Base-by-base conservation (phyloP, 2,113 vertebrate genomes). In the Chionis minor region DNA sequence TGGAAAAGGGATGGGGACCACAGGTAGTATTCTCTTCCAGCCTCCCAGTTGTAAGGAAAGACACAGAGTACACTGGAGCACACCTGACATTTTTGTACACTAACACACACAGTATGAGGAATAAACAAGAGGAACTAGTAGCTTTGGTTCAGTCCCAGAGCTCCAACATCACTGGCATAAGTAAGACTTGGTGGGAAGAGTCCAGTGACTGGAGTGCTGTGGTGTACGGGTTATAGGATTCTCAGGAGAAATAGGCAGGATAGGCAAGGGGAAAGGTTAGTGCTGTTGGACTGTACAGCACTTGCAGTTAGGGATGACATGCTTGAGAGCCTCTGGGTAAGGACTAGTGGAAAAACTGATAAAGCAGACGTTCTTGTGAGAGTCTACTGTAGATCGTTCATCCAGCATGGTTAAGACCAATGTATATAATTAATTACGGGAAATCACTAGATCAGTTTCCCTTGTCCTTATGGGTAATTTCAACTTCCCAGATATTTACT, bases 51-150 rank as follows among this genome's bases (percentile, higher is more conserved):
- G 32, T 26, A 51, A 22, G 21, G 8, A 71, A 28, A 30, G 28
- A 42, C 14, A 56, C 8, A 33, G 63, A 81, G 22, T 35, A 62
- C 4, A 19, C 33, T 49, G 44, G 19, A 63, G 18, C 0, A 0
- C 10, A n/a, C 78, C 33, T 78, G 70, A 73, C n/a, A 54, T 9
- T 10, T 58, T 73, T 69, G 16, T 24, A 10, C 30, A 10, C 30
- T 4, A 80, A 65, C 3, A 2, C 19, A 70, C 6, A 1, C 17
- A 23, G 6, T 32, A 20, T 8, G 6, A 49, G 61, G 35, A 61
- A 79, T 26, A 89, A 82, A 49, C 8, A 40, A 40, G 78, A 74
- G 26, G 42, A 81, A 11, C 2, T 11, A 6, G 22, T 14, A 27
- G 12, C 75, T 44, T 54, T 73, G 32, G 11, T 30, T 62, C 14